Percentiles rank a stretch among this genome's conserved stretches.
These are phyloP conservation scores for Morpho helenor DNA, from an alignment of 2,888 invertebrate genomes.

Conservation along the genomic window DNA sequence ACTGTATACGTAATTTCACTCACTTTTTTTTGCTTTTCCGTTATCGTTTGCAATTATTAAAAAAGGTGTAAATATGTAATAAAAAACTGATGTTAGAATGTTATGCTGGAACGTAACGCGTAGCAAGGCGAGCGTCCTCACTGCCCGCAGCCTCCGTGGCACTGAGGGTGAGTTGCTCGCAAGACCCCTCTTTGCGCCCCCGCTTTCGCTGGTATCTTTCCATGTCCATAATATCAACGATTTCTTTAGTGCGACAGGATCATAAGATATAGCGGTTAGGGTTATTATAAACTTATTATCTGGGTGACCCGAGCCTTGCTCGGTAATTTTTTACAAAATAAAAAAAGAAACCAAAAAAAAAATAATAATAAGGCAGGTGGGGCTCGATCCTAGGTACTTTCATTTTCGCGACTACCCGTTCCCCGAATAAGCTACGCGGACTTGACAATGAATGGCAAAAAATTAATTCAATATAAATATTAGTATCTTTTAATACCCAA, in stretches of 20 bases:
- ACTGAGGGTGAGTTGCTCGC: conserved; percentile 54
- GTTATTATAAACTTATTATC: conserved; percentile 10
- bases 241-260: conserved; percentile 51
- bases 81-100: conserved; percentile 29
- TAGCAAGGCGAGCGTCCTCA: conserved; percentile 59
- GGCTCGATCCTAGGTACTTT: too few species aligned
- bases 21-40: background rate
- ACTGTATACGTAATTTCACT: conserved; percentile 3
- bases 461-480: too few species aligned
- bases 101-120: conserved; percentile 45
- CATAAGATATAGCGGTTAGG: conserved; percentile 16
- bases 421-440: too few species aligned
- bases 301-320: too few species aligned
- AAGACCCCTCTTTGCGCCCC: conserved; percentile 34
- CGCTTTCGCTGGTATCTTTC: conserved; percentile 53
- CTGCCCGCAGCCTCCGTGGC: conserved; percentile 74
- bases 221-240: conserved; percentile 57
- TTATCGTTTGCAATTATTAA: background rate
- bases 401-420: too few species aligned
- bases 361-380: too few species aligned
- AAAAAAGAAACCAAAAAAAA: too few species aligned
- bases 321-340: too few species aligned
- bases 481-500: too few species aligned
- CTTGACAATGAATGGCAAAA: too few species aligned
- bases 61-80: conserved; percentile 3